These are phyloP conservation scores for Montipora cactus DNA, from an alignment of 64 coral and sea anemone species.

Conservation along the genomic window DNA sequence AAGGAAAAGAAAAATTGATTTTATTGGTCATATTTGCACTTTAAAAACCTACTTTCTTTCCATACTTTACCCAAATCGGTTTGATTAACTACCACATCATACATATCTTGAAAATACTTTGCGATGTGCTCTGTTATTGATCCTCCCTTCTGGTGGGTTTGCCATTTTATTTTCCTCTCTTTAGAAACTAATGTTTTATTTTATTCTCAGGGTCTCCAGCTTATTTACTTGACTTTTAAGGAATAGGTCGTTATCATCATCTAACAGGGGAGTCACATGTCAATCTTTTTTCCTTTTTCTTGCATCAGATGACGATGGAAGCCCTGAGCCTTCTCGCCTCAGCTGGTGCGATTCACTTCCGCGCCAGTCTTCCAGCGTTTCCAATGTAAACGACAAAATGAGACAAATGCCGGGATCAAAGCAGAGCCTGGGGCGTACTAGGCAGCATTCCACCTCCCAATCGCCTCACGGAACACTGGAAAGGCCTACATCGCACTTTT, in stretches of 20 bases:
- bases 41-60: no score
- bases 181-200: no score
- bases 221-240: neutral
- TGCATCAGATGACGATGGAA: conserved; percentile 9
- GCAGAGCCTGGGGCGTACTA: conserved; percentile 60
- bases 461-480: neutral
- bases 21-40: no score
- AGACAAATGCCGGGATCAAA: conserved; percentile 62
- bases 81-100: no score
- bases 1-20: no score
- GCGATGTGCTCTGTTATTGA: no score
- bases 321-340: conserved; percentile 37
- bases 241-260: neutral
- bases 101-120: no score
- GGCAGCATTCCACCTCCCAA: conserved; percentile 14
- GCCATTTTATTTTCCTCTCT: no score
- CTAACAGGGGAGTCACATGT: neutral
- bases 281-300: neutral
- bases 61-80: no score
- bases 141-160: no score
- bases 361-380: conserved; percentile 64
- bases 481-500: conserved; percentile 68
- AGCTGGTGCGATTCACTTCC: conserved; percentile 78
- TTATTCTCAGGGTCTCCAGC: no score
- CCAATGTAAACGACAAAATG: conserved; percentile 76